Percentiles rank a stretch among this genome's conserved stretches.
These are phyloP conservation scores for Halcyon smyrnensis DNA, from an alignment of 2,797 vertebrate species.

Conservation along the genomic window DNA sequence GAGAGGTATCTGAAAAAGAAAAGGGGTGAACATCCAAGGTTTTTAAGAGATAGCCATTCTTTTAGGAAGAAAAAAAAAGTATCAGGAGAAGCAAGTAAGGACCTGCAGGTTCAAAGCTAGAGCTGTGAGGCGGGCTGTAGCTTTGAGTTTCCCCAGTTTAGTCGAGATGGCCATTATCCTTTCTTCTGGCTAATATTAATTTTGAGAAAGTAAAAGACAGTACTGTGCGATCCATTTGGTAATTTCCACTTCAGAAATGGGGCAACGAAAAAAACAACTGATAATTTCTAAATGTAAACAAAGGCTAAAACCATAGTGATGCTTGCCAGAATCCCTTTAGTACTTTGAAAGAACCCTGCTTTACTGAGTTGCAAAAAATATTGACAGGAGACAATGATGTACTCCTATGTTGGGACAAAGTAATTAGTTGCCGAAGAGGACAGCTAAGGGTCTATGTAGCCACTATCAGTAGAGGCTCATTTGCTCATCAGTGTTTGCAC, in stretches of 20 bases:
- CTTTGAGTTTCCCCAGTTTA: background rate
- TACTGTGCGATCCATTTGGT: background rate
- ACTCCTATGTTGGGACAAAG: background rate
- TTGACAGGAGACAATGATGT: background rate
- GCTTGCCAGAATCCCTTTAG: background rate
- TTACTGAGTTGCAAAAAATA: slow-evolving; percentile 5
- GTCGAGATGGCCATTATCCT: background rate
- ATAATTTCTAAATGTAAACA: background rate
- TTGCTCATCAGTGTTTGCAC: background rate
- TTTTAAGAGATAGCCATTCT: background rate
- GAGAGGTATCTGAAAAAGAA: background rate
- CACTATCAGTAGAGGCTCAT: background rate
- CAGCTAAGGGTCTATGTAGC: background rate
- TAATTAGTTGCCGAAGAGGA: background rate
- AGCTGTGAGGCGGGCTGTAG: background rate
- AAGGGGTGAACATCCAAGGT: background rate
- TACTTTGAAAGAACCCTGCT: background rate
- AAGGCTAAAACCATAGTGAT: background rate
- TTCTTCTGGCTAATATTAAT: background rate
- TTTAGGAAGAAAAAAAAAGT: background rate
- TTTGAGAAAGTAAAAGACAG: background rate
- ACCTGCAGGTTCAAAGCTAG: background rate
- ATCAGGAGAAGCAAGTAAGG: background rate
- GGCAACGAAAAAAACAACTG: background rate
- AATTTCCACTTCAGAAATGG: background rate